These are phyloP conservation scores for Villa cingulata DNA, from an alignment of 2,888 invertebrate genomes.

Conservation along the genomic window DNA sequence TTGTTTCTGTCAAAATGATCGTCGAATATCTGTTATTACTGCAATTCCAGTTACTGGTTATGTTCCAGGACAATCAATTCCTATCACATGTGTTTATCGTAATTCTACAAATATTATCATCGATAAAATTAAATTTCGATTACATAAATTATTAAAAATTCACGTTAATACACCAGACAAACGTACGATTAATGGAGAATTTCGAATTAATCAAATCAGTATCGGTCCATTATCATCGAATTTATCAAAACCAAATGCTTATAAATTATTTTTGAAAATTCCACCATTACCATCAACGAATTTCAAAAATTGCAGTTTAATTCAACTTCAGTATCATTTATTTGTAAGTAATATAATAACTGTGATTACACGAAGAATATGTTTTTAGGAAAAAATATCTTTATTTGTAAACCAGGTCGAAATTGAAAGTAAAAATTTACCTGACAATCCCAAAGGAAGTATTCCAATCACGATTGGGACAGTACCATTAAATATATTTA, in stretches of 20 bases:
- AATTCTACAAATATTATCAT: neutral
- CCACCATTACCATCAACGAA: neutral
- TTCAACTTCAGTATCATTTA: neutral
- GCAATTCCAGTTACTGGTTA: neutral
- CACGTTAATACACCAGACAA: neutral
- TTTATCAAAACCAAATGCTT: neutral
- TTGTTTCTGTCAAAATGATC: neutral
- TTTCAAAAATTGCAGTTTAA: neutral
- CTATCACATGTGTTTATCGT: neutral
- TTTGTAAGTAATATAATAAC: neutral
- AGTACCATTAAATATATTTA: slow-evolving; percentile 22
- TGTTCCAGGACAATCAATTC: slow-evolving; percentile 5
- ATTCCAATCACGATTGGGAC: slow-evolving; percentile 34
- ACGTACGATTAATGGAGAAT: neutral
- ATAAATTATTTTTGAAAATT: neutral
- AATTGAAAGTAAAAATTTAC: neutral
- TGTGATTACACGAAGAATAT: too few species aligned
- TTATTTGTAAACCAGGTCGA: neutral
- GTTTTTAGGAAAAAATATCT: too few species aligned
- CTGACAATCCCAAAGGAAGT: slow-evolving; percentile 10
- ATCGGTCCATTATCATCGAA: neutral
- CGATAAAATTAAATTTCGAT: neutral
- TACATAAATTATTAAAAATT: neutral
- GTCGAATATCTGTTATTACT: too few species aligned
- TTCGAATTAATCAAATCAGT: neutral